These are phyloP conservation scores for Saccostrea echinata DNA, from an alignment of 1,140 invertebrate genomes.

Conservation along the genomic window DNA sequence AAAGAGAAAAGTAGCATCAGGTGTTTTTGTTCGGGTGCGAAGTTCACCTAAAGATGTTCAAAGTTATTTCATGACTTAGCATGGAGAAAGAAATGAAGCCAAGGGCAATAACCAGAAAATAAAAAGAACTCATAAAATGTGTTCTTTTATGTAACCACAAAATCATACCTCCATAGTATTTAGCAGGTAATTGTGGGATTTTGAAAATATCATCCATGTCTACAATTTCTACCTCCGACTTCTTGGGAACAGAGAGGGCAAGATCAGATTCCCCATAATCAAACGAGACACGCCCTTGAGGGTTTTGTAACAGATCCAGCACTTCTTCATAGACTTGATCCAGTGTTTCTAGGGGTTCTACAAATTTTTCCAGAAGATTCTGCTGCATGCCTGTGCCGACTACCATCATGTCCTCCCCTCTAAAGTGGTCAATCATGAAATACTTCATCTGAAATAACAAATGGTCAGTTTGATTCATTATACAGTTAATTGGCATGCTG, in stretches of 20 bases:
- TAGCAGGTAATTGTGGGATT: conserved; percentile 3
- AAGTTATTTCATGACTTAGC: neutral
- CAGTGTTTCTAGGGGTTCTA: neutral
- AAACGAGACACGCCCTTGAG: neutral
- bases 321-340: neutral
- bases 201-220: conserved; percentile 21
- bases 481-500: no score
- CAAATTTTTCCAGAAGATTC: neutral
- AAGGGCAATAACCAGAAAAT: no score
- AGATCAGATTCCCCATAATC: neutral
- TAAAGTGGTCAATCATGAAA: conserved; percentile 2
- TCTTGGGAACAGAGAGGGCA: neutral
- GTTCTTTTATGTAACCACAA: no score
- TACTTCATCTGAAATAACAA: neutral
- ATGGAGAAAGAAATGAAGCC: no score
- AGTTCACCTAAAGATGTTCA: neutral
- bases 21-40: neutral
- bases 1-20: conserved; percentile 14
- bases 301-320: neutral
- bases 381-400: neutral
- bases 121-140: no score
- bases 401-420: neutral
- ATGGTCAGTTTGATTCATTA: no score
- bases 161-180: conserved; percentile 21
- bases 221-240: neutral